A percentile compares a stretch with the other conserved stretches of the same genome.
Evolutionary conservation across 2,113 vertebrate species (phyloP).

Genomic region (Pyxicephalus adspersus): DNA sequence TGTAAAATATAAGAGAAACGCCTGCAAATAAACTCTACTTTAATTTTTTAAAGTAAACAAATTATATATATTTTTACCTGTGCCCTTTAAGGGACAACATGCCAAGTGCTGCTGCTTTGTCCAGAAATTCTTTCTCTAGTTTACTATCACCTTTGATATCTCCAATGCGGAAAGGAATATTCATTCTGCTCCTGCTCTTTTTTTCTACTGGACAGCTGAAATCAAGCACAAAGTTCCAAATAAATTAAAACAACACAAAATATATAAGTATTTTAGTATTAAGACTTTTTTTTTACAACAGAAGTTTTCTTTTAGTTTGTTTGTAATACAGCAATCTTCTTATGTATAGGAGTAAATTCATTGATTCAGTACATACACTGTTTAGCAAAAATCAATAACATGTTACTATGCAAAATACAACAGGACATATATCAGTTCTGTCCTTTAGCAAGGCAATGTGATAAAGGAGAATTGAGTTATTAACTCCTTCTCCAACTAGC

Average conservation of each 20-base stretch:
- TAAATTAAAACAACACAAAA: neutral
- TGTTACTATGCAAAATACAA: neutral
- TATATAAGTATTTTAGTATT: neutral
- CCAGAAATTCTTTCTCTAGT: conserved; percentile 88
- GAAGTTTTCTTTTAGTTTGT: neutral
- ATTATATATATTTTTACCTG: conserved; percentile 68
- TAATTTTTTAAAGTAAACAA: neutral
- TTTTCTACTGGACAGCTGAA: conserved; percentile 82
- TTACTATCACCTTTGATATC: conserved; percentile 79
- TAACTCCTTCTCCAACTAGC: too few species aligned
- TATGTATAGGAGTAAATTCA: too few species aligned
- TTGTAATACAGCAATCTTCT: neutral
- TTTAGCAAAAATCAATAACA: neutral
- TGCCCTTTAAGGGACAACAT: conserved; percentile 96
- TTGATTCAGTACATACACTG: too few species aligned
- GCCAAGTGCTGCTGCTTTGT: conserved; percentile 82
- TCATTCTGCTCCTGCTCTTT: conserved; percentile 86
- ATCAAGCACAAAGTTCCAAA: neutral
- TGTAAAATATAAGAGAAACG: too few species aligned
- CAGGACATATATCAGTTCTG: too few species aligned
- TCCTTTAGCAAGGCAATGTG: too few species aligned
- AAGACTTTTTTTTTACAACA: neutral
- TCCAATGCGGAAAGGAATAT: conserved; percentile 87
- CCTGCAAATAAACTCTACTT: too few species aligned
- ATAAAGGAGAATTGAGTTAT: too few species aligned